Conservation (phyloP, 92 coral and sea anemone species). For the Porites evermanni region DNA sequence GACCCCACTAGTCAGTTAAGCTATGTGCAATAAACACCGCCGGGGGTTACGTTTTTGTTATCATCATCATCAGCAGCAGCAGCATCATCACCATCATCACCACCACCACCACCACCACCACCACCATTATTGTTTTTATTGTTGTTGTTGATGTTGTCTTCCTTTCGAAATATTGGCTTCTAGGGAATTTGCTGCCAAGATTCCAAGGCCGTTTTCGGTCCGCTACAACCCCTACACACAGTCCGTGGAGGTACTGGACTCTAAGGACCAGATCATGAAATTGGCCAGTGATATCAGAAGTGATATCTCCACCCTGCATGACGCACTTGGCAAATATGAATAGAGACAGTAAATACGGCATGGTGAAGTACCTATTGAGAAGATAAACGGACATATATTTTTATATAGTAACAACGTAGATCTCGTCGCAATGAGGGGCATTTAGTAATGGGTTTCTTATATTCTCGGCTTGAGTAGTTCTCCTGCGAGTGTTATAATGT, state of each 20-base stretch:
- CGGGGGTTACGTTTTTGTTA: no score
- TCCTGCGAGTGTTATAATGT: no score
- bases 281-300: slow-evolving; percentile 86
- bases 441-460: no score
- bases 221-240: slow-evolving; percentile 98
- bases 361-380: not conserved
- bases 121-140: no score
- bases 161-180: not conserved
- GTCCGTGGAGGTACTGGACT: slow-evolving; percentile 95
- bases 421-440: no score
- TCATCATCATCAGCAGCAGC: no score
- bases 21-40: no score
- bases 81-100: no score
- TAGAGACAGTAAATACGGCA: slow-evolving; percentile 1
- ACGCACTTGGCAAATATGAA: slow-evolving; percentile 78
- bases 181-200: slow-evolving; percentile 89
- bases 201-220: slow-evolving; percentile 95
- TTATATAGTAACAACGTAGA: no score
- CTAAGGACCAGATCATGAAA: slow-evolving; percentile 89
- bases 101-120: no score
- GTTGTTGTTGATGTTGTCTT: not conserved
- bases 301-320: slow-evolving; percentile 77
- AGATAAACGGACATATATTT: not conserved
- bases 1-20: no score
- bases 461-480: no score